phyloP scores from a whole-genome alignment of 2,888 invertebrate genomes.

The Trissoscelio sp. region DNA sequence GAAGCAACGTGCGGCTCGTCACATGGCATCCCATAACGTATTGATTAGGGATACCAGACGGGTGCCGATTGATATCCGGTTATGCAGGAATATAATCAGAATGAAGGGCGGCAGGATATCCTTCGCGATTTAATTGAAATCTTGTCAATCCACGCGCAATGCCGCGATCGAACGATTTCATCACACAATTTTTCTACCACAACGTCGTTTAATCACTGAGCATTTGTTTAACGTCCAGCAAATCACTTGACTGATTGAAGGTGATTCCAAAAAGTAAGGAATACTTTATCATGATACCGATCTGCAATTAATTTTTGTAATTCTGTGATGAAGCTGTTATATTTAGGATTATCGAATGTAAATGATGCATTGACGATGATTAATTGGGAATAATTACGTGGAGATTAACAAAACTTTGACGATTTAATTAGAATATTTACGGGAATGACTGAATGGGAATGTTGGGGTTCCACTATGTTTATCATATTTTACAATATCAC shows the following conservation, averaged over 20 bases:
- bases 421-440: no score
- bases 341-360: no score
- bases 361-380: no score
- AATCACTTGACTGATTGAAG: constrained; percentile 12
- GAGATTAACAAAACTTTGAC: no score
- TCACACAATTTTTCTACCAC: constrained; percentile 4
- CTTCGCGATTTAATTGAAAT: constrained; percentile 64
- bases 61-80: constrained; percentile 63
- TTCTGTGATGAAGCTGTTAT: no score
- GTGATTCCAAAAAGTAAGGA: no score
- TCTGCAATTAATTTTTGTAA: no score
- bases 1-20: constrained; percentile 54
- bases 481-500: no score
- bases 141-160: constrained; percentile 43
- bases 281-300: no score
- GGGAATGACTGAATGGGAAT: no score
- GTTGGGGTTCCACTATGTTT: no score
- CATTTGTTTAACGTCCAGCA: constrained; percentile 19
- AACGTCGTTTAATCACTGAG: not conserved
- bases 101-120: constrained; percentile 62
- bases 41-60: constrained; percentile 68
- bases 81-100: constrained; percentile 62
- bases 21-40: constrained; percentile 59
- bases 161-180: constrained; percentile 36
- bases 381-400: no score